Evolutionary conservation across 2,797 vertebrate species (phyloP), one percentile per base, ranked within the genome.

Genomic region (Galaxias olidus): DNA sequence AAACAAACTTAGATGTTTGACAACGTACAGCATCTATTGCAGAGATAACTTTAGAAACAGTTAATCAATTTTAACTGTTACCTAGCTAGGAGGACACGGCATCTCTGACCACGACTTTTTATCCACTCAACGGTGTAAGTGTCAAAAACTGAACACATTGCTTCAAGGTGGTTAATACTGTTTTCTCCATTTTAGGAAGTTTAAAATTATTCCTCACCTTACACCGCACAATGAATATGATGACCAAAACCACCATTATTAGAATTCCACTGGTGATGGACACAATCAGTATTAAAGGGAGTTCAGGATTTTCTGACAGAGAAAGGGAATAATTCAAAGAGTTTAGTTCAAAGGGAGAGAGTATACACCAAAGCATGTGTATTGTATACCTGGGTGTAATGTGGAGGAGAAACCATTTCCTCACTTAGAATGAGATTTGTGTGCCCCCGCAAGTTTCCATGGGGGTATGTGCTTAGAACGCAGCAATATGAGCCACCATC

Each of bases 401-500:
- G 18, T 44, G 19, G 42, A 12, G 15, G 9, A 44, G 14, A 64
- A 64, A 48, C 56, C 30, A 49, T 48, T 10, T 46, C 61, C 15
- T 40, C 11, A 6, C 0, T 46, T 15, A 69, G 43, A 18, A 49
- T 11, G 30, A 71, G 42, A 20, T 47, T 15, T 1, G 65, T 8
- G 10, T 43, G 56, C 9, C 18, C 57, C 8, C 30, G 7, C 14
- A 59, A 58, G 13, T 17, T 65, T 8, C 68, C 62, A 13, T 54
- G 40, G 9, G 68, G 68, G 50, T 15, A 65, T 49, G 68, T 49
- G 10, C n/a, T 54, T 8, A 71, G 62, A 1, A 11, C 15, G 42
- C 68, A 65, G 51, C 68, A 71, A 51, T 71, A 71, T 30, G 20
- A 18, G 5, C 68, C 68, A 10, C 13, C 49, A 10, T 71, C 69